phyloP scores from a whole-genome alignment of 2,113 vertebrate species.

The Lontra canadensis region DNA sequence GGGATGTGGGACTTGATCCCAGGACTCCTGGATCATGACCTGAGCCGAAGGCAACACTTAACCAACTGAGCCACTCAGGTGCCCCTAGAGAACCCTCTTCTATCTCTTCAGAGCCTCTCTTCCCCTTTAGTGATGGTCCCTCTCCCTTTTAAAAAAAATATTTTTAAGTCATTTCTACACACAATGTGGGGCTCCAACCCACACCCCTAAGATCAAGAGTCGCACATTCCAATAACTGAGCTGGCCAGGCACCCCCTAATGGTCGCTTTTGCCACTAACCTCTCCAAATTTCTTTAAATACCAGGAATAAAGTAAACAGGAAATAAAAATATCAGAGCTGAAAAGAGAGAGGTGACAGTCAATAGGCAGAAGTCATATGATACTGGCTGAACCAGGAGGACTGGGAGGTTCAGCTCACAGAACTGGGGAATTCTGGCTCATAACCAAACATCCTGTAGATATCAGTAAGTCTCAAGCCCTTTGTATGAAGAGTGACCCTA shows the following conservation, averaged over 20 bases:
- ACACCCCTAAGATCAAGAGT: not conserved
- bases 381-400: constrained; percentile 25
- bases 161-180: not conserved
- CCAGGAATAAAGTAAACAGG: not conserved
- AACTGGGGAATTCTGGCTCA: constrained; percentile 35
- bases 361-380: constrained; percentile 36
- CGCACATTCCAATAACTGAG: not conserved
- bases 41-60: no score
- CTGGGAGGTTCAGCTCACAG: not conserved
- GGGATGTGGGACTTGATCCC: no score
- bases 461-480: constrained; percentile 36
- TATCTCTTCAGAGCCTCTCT: not conserved
- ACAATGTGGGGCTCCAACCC: not conserved
- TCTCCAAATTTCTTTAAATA: not conserved
- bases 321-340: not conserved
- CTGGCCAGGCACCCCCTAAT: not conserved
- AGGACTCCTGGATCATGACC: no score
- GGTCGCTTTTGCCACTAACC: not conserved
- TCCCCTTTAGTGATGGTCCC: not conserved
- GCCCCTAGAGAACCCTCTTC: not conserved
- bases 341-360: not conserved
- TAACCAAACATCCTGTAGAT: constrained; percentile 56
- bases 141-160: not conserved
- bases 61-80: no score
- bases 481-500: constrained; percentile 17